Evolutionary conservation across 2,113 vertebrate genomes (phyloP).

Genomic region (Micronisus gabar): DNA sequence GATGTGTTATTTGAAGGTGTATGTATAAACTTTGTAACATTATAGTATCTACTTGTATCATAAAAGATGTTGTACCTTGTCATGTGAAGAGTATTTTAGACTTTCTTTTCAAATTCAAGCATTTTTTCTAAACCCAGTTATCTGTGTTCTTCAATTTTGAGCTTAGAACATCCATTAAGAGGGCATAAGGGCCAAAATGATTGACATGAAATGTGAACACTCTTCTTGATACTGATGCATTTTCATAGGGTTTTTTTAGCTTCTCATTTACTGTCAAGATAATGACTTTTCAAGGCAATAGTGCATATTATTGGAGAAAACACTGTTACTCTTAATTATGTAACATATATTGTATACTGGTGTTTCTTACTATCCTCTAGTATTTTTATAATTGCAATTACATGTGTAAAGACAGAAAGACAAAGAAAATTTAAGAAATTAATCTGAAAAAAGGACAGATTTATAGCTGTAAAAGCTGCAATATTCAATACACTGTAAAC

Average conservation of each 20-base stretch:
- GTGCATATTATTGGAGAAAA: not conserved
- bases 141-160: not conserved
- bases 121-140: not conserved
- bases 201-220: not conserved
- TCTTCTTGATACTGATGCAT: not conserved
- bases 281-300: not conserved
- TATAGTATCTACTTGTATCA: not conserved
- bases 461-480: not conserved
- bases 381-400: not conserved
- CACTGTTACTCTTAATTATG: not conserved
- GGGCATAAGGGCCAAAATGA: not conserved
- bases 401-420: not conserved
- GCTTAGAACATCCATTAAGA: not conserved
- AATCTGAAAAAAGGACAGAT: not conserved
- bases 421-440: not conserved
- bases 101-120: not conserved
- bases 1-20: not conserved
- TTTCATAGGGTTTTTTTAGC: not conserved
- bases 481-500: not conserved
- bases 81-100: not conserved
- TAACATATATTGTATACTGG: not conserved
- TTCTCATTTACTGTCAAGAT: not conserved
- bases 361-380: not conserved
- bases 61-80: not conserved
- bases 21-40: not conserved